These are phyloP conservation scores for Acrossocheilus fasciatus DNA, from an alignment of 2,797 vertebrate species.

Conservation along the genomic window DNA sequence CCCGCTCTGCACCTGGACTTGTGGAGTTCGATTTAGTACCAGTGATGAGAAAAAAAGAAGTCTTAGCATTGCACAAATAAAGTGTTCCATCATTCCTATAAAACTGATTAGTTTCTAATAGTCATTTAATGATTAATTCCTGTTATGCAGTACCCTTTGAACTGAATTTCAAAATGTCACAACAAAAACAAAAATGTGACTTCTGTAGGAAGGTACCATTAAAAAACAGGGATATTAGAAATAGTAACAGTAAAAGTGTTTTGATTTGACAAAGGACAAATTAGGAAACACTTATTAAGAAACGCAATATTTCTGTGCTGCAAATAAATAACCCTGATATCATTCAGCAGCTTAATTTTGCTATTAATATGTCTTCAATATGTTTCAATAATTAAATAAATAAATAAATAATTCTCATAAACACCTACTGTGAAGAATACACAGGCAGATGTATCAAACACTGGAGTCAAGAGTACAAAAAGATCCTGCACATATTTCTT, in stretches of 20 bases:
- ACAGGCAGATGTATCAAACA: background rate
- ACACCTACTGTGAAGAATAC: too few species aligned
- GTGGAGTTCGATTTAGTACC: conserved; percentile 35
- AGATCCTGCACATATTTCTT: too few species aligned
- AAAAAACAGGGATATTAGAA: background rate
- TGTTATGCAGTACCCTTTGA: background rate
- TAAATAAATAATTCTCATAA: too few species aligned
- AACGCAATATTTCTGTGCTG: too few species aligned
- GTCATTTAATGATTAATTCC: background rate
- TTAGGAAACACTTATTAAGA: too few species aligned
- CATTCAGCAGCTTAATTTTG: too few species aligned
- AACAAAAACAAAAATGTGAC: background rate
- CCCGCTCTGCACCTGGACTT: fast-evolving
- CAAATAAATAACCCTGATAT: too few species aligned
- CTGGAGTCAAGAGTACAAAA: too few species aligned
- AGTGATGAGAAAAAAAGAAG: background rate
- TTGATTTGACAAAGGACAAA: too few species aligned
- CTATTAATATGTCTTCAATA: too few species aligned
- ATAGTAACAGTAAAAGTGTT: too few species aligned
- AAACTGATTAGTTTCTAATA: background rate
- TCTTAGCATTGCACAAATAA: background rate
- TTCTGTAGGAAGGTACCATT: background rate
- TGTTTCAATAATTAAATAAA: too few species aligned
- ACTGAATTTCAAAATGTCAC: background rate
- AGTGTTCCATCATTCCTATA: background rate